phyloP scores from a whole-genome alignment of 2,113 vertebrate genomes.

The Myiopsitta monachus region DNA sequence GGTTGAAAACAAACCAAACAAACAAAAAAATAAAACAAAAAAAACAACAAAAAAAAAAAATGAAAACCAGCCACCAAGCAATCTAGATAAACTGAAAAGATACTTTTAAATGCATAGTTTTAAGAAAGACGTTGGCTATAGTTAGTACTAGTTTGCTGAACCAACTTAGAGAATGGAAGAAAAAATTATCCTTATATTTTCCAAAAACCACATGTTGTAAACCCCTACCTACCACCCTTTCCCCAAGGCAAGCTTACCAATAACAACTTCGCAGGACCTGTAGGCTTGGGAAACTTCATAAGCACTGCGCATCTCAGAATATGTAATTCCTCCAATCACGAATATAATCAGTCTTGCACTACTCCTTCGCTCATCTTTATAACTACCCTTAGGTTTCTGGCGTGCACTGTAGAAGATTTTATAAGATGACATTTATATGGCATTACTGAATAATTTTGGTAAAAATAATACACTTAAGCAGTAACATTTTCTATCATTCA shows the following conservation, averaged over 20 bases:
- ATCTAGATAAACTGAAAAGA: neutral
- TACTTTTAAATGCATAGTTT: neutral
- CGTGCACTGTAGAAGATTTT: slow-evolving; percentile 71
- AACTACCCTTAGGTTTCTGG: slow-evolving; percentile 75
- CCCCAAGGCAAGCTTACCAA: slow-evolving; percentile 79
- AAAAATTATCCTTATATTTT: neutral
- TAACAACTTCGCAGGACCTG: slow-evolving; percentile 90
- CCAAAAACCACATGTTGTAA: accelerated
- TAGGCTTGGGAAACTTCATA: slow-evolving; percentile 88
- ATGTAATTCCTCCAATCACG: slow-evolving; percentile 88
- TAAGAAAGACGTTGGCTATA: neutral
- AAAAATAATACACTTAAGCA: neutral
- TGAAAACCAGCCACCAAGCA: neutral
- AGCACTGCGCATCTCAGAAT: slow-evolving; percentile 92
- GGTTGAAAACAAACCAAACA: neutral
- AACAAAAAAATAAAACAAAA: neutral
- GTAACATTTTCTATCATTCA: neutral
- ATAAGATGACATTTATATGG: neutral
- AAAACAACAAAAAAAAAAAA: neutral
- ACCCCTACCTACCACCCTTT: neutral
- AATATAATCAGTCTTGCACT: slow-evolving; percentile 91
- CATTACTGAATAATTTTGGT: neutral
- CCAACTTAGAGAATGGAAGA: accelerated
- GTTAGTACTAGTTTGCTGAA: neutral
- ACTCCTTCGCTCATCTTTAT: slow-evolving; percentile 80